phyloP scores from a whole-genome alignment of 2,888 invertebrate genomes.

The Brachypalpus laphriformis region DNA sequence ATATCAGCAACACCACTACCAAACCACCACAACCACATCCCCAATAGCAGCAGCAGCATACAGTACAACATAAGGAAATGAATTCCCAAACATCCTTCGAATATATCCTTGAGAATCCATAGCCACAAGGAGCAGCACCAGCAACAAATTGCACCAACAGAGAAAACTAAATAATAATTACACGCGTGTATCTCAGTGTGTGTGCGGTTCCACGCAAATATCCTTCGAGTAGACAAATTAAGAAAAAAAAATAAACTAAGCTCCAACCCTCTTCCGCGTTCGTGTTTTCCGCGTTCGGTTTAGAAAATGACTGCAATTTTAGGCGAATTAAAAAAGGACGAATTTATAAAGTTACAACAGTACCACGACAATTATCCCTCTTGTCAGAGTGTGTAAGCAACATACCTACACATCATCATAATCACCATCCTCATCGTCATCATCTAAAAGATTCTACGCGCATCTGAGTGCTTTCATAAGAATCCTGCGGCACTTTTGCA shows the following conservation, averaged over 20 bases:
- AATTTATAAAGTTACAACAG: constrained; percentile 53
- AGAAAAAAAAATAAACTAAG: constrained; percentile 4
- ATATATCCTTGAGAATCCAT: constrained; percentile 71
- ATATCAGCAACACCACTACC: constrained; percentile 69
- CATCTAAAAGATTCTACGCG: constrained; percentile 38
- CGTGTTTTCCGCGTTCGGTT: constrained; percentile 20
- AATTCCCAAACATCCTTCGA: constrained; percentile 67
- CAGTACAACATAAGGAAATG: constrained; percentile 71
- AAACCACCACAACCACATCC: constrained; percentile 68
- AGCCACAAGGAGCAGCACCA: constrained; percentile 61
- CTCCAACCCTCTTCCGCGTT: neutral
- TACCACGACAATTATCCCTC: constrained; percentile 44
- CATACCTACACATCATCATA: constrained; percentile 46
- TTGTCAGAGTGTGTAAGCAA: constrained; percentile 40
- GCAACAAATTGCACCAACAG: constrained; percentile 61
- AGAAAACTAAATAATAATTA: constrained; percentile 63
- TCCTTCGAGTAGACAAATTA: constrained; percentile 67
- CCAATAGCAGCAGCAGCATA: constrained; percentile 44
- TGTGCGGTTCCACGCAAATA: constrained; percentile 20
- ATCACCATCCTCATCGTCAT: constrained; percentile 21
- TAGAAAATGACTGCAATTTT: constrained; percentile 68
- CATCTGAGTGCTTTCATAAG: constrained; percentile 24
- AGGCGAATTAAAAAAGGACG: constrained; percentile 37
- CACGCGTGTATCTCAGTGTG: constrained; percentile 37
- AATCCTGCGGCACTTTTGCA: constrained; percentile 47